These are phyloP conservation scores for Chrysotoxum bicinctum DNA, from an alignment of 2,888 invertebrate genomes.

Conservation along the genomic window DNA sequence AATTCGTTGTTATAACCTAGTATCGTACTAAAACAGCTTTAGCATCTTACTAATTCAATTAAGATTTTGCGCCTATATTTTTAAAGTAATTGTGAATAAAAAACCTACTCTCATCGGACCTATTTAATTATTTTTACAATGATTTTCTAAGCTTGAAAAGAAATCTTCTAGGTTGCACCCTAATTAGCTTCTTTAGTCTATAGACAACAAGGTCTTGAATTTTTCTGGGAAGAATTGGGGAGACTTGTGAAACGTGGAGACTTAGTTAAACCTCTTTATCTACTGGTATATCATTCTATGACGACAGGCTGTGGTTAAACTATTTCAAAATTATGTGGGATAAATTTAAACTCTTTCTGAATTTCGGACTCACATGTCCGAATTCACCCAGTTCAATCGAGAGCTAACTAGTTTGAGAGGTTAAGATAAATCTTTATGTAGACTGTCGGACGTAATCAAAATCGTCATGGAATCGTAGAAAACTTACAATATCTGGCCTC, in stretches of 20 bases:
- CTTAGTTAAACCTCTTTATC: too few species aligned
- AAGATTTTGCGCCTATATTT: too few species aligned
- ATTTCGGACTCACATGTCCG: background rate
- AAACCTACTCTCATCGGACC: too few species aligned
- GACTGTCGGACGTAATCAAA: background rate
- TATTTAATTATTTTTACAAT: too few species aligned
- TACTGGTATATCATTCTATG: too few species aligned
- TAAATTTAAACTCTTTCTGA: background rate
- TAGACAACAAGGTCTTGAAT: background rate
- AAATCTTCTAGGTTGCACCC: background rate
- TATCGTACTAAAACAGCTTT: too few species aligned
- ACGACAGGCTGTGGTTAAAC: background rate
- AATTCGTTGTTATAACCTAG: too few species aligned
- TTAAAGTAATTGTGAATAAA: too few species aligned
- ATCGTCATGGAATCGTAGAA: slow-evolving; percentile 16
- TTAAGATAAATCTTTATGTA: slow-evolving; percentile 5
- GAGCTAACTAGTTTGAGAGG: background rate
- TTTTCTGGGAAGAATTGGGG: background rate
- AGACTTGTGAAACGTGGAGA: too few species aligned
- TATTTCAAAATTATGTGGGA: background rate
- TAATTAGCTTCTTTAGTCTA: background rate
- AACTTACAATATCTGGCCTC: slow-evolving; percentile 10
- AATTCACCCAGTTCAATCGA: background rate
- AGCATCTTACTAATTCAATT: too few species aligned
- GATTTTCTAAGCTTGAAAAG: background rate